These are phyloP conservation scores for Rhincodon typus DNA, from an alignment of 2,797 vertebrate species.

Conservation along the genomic window DNA sequence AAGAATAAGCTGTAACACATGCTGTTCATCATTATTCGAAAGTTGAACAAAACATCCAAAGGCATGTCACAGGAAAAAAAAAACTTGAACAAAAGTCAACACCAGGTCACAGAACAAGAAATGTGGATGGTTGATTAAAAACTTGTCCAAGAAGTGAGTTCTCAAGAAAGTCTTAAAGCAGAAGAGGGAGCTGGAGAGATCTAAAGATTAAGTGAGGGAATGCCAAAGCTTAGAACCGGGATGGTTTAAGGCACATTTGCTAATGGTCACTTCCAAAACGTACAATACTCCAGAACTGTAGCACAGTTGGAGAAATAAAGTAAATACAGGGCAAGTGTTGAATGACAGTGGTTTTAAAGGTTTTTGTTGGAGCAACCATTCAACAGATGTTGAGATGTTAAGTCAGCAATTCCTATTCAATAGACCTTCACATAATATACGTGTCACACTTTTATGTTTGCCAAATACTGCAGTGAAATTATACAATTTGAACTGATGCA, in stretches of 20 bases:
- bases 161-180: background rate
- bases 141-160: background rate
- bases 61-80: background rate
- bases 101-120: background rate
- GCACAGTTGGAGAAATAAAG: background rate
- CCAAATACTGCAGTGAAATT: background rate
- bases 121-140: background rate
- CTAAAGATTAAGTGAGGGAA: background rate
- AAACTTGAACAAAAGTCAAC: background rate
- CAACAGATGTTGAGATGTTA: background rate
- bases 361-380: background rate
- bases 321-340: background rate
- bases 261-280: background rate
- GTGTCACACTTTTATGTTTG: background rate
- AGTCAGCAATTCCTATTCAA: background rate
- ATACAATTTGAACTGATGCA: background rate
- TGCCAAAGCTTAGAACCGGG: background rate
- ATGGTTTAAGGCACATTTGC: background rate
- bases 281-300: background rate
- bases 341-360: background rate
- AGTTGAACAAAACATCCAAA: background rate
- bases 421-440: background rate
- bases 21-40: too few relatives aligned
- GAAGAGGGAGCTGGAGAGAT: background rate
- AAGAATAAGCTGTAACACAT: background rate